Percentiles rank a stretch among this genome's conserved stretches.
Evolutionary conservation across 2,113 vertebrate species (phyloP).

Genomic region (Cyphomyrus plagiostoma): DNA sequence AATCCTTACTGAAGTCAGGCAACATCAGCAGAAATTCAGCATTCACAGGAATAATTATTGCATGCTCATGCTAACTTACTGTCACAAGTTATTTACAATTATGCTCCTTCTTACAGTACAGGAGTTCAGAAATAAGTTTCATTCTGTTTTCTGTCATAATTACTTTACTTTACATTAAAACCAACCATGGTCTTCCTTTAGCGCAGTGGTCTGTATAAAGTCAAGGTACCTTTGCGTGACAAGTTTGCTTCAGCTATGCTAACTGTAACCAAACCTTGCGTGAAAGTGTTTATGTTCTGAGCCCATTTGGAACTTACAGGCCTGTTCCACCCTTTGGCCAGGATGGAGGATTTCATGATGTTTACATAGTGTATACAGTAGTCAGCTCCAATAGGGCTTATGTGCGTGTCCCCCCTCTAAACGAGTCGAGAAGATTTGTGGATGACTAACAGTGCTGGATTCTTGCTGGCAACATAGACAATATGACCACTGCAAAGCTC

Average conservation of each 20-base stretch:
- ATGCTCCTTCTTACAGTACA: conserved; percentile 15
- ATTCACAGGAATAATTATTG: not conserved
- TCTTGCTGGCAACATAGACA: conserved; percentile 45
- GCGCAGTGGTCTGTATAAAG: conserved; percentile 38
- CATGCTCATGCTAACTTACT: not conserved
- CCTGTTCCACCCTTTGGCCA: conserved; percentile 44
- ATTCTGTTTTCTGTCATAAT: conserved; percentile 25
- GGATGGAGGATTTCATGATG: conserved; percentile 58
- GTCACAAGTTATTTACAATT: conserved; percentile 22
- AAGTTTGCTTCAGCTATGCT: conserved; percentile 51
- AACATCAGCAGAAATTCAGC: not conserved
- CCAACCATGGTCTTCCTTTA: conserved; percentile 41
- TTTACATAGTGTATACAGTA: conserved; percentile 66
- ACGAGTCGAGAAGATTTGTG: conserved; percentile 58
- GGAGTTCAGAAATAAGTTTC: conserved; percentile 23
- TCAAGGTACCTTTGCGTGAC: conserved; percentile 59
- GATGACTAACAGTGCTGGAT: conserved; percentile 40
- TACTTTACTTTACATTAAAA: conserved; percentile 33
- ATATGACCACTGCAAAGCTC: conserved; percentile 50
- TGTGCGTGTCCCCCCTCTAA: conserved; percentile 45
- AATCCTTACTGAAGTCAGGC: not conserved
- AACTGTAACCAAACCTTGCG: conserved; percentile 56
- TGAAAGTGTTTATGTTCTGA: conserved; percentile 60
- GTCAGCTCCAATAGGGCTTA: conserved; percentile 58
- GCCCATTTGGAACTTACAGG: conserved; percentile 59